Base-by-base conservation (phyloP, 2,113 vertebrate species). In the Solenodon paradoxus region DNA sequence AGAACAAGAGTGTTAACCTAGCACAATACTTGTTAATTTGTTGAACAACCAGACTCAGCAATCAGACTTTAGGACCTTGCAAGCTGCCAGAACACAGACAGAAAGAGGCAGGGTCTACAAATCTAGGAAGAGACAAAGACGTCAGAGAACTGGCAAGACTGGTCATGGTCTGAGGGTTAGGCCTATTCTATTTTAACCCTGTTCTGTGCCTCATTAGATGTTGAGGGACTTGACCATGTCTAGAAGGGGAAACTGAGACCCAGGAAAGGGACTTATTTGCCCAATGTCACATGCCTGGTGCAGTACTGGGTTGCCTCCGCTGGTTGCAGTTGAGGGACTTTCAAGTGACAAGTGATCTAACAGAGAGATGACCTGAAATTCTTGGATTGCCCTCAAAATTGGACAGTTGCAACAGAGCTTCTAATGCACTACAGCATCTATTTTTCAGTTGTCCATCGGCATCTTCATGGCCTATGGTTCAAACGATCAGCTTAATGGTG, bases 381-480 rank as follows among this genome's bases (percentile, higher is more conserved):
- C 9, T 78, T 47, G 24, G 19, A 38, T 90, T 22, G n/a, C 7
- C 5, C 53, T 3, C 26, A 26, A 38, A 53, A 84, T 7, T 28
- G 17, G 5, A 55, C 63, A 28, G n/a, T 45, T 30, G 49, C 8
- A 28, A 22, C 12, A 51, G 19, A 84, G 5, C 16, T 47, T 85
- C 26, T 90, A 35, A 92, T 61, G 26, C 7, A 16, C 11, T 68
- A 15, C 2, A 32, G 30, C 87, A 30, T 72, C 96, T 88, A 15
- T 49, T 55, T 93, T 80, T 47, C 61, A 64, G 93, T 94, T 97
- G 91, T 72, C 96, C 32, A 12, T 75, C 68, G 83, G 51, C 0
- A 0, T 98, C 96, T 97, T 98, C 97, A 95, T 97, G 96, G 80
- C 89, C 96, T 96, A 74, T 95, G 96, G 92, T 92, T 98, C 94